phyloP scores from a whole-genome alignment of 1,140 invertebrate species.

The Agrilus planipennis region DNA sequence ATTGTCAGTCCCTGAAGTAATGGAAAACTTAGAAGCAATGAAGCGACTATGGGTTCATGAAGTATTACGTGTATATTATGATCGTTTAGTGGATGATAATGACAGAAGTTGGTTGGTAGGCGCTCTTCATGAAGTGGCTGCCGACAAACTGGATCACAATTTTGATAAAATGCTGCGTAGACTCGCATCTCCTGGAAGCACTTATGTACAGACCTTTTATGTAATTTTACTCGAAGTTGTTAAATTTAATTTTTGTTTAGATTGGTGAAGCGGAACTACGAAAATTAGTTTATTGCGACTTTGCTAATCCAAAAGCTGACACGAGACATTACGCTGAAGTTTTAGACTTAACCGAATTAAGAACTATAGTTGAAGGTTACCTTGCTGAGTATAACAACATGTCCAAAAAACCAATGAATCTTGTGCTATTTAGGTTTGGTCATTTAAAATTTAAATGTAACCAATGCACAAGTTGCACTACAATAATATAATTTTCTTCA shows the following conservation, averaged over 20 bases:
- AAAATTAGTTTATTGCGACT: slow-evolving; percentile 89
- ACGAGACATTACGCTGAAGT: slow-evolving; percentile 82
- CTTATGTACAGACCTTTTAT: too few relatives aligned
- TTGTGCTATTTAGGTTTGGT: slow-evolving; percentile 77
- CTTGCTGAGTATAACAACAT: slow-evolving; percentile 90
- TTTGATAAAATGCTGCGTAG: slow-evolving; percentile 37
- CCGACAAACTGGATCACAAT: slow-evolving; percentile 37
- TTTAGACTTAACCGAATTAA: slow-evolving; percentile 67
- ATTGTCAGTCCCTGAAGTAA: slow-evolving; percentile 84
- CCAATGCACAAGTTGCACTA: not conserved
- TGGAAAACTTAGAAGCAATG: slow-evolving; percentile 72
- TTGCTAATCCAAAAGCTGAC: slow-evolving; percentile 86
- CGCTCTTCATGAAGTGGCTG: slow-evolving; percentile 48
- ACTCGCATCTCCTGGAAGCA: slow-evolving; percentile 28
- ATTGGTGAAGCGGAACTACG: slow-evolving; percentile 70
- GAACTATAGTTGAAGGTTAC: slow-evolving; percentile 78
- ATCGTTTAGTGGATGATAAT: slow-evolving; percentile 72
- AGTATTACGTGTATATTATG: slow-evolving; percentile 85
- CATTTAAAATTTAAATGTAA: not conserved
- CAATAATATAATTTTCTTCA: slow-evolving; percentile 5
- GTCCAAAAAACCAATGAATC: slow-evolving; percentile 95
- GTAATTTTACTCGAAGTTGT: too few relatives aligned
- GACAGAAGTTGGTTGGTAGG: slow-evolving; percentile 76
- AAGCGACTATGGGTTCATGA: slow-evolving; percentile 93
- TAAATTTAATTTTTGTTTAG: slow-evolving; percentile 26